A percentile compares a stretch with the other conserved stretches of the same genome.
phyloP scores from a whole-genome alignment of 2,888 invertebrate species.

The Invenusta paracnida region DNA sequence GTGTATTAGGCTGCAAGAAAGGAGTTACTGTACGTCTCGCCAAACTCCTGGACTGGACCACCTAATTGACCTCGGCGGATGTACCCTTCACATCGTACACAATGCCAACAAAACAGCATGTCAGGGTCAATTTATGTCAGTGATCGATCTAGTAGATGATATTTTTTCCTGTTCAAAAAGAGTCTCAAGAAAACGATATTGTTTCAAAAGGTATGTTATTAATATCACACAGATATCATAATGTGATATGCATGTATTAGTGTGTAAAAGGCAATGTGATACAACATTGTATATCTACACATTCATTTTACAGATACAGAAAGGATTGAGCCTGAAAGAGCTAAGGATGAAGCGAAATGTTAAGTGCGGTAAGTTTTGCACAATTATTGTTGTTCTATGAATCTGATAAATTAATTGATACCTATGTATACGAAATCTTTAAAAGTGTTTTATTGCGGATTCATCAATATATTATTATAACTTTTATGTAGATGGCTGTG shows the following conservation, averaged over 20 bases:
- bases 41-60: constrained; percentile 20
- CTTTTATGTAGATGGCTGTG: background rate
- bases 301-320: background rate
- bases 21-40: background rate
- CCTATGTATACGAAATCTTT: background rate
- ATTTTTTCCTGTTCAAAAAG: background rate
- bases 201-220: background rate
- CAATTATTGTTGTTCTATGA: background rate
- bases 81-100: constrained; percentile 24
- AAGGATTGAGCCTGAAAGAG: background rate
- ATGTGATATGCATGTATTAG: too few relatives aligned
- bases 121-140: background rate
- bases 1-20: background rate
- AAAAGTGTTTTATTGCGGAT: background rate
- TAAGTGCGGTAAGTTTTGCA: background rate
- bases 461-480: too few relatives aligned
- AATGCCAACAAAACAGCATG: background rate
- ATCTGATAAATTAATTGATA: background rate
- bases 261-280: background rate
- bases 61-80: background rate
- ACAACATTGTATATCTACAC: background rate
- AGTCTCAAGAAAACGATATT: background rate
- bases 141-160: background rate
- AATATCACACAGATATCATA: background rate
- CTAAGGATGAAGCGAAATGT: background rate